Evolutionary conservation across 2,113 vertebrate genomes (phyloP).

Genomic region (Leptodactylus fuscus): DNA sequence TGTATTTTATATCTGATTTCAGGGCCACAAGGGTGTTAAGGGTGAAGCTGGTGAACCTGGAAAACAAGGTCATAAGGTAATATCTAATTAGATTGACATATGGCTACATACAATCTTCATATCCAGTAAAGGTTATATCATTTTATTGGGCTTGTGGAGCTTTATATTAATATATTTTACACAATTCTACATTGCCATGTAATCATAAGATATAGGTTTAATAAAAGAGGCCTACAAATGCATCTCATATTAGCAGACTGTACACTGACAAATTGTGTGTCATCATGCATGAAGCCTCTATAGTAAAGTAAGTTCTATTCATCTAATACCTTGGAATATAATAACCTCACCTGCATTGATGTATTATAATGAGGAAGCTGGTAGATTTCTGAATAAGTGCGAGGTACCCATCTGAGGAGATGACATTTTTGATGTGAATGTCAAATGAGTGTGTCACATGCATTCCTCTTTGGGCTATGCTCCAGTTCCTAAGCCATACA

Average conservation of each 20-base stretch:
- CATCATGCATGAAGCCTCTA: neutral
- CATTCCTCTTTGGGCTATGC: too few species aligned
- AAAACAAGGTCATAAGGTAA: slow-evolving; percentile 98
- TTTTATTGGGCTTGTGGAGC: neutral
- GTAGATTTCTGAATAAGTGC: neutral
- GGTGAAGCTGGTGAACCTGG: slow-evolving; percentile 94
- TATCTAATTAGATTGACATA: neutral
- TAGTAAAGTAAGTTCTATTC: neutral
- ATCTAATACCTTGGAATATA: neutral
- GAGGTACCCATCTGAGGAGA: neutral
- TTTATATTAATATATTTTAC: neutral
- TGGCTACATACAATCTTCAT: too few species aligned
- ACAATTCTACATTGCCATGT: neutral
- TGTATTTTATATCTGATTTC: slow-evolving; percentile 47
- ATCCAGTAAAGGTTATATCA: neutral
- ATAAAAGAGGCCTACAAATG: neutral
- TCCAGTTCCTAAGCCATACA: too few species aligned
- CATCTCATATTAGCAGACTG: neutral
- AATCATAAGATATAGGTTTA: neutral
- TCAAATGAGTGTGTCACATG: too few species aligned
- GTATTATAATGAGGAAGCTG: neutral
- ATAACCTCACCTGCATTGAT: neutral
- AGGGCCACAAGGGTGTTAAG: slow-evolving; percentile 97
- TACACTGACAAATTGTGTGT: neutral
- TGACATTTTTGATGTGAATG: too few species aligned